Evolutionary conservation across 2,797 vertebrate genomes (phyloP), one percentile per base, ranked within the genome.

Genomic region (Gymnoscopelus microlampas): DNA sequence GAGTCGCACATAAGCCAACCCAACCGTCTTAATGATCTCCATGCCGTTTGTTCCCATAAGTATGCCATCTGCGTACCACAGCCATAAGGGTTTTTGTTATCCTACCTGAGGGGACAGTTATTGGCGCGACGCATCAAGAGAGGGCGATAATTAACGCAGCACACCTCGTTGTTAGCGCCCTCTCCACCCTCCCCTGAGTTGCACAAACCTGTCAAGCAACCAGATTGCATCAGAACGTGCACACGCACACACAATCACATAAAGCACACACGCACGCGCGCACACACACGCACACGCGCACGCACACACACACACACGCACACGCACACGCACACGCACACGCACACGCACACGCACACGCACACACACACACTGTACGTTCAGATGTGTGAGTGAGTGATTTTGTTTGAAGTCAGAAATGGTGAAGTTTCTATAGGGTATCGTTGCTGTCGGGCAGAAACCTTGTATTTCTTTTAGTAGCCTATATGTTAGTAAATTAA

Each of bases 21-120:
- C 49, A 61, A 7, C 24, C 50, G 62, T 63, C 48, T 29, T 24
- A 61, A 32, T 51, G 66, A 35, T 74, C 24, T 23, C 66, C 29
- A 48, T 59, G 57, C 63, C 66, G 44, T 73, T 79, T 72, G 63
- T 67, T 69, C 8, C 44, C 23, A 60, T 68, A 71, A 77, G 69
- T 73, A 72, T 73, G 73, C 84, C 74, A 85, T 88, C 82, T 85
- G 78, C 68, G 63, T 77, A 57, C 51, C 65, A 70, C 78, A 64
- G 80, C 79, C 64, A 13, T 48, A n/a, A 74, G 68, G 75, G 86
- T 70, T 78, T 82, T 72, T 24, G 3, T 44, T 44, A 44, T 80
- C 76, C 66, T 73, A 75, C 78, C 81, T 84, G 80, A 19, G 66
- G 85, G 86, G 85, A 90, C 80, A 65, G 61, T 74, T 79, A 71